These are phyloP conservation scores for Pogonognathellus flavescens DNA, from an alignment of 1,140 invertebrate genomes.

Conservation along the genomic window DNA sequence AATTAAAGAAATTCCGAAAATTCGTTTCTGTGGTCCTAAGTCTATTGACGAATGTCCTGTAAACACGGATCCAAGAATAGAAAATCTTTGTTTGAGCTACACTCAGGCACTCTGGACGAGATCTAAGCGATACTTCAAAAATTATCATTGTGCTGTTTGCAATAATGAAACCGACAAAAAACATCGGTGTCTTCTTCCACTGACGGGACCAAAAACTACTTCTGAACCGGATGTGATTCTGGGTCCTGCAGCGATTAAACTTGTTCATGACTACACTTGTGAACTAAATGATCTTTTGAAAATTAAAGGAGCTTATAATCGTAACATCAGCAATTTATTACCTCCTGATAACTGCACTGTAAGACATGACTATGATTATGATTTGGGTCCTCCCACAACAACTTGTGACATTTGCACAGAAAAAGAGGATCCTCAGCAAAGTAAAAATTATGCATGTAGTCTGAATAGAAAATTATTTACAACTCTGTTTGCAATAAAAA, in stretches of 20 bases:
- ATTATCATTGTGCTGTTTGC: neutral
- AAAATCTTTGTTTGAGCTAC: neutral
- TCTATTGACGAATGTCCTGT: neutral
- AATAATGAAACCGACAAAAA: neutral
- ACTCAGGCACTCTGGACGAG: neutral
- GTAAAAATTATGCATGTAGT: too few relatives aligned
- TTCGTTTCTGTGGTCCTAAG: neutral
- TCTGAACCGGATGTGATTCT: neutral
- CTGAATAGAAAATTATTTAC: too few relatives aligned
- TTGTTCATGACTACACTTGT: neutral
- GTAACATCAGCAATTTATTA: too few relatives aligned
- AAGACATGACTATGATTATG: too few relatives aligned
- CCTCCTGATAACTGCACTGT: too few relatives aligned
- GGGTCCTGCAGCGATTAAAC: neutral
- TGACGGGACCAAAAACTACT: neutral
- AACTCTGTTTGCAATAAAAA: too few relatives aligned
- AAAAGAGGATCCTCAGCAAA: too few relatives aligned
- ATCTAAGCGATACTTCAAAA: neutral
- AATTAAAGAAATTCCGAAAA: neutral
- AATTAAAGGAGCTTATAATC: too few relatives aligned
- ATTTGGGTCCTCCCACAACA: too few relatives aligned
- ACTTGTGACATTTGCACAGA: too few relatives aligned
- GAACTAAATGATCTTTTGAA: neutral
- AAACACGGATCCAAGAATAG: neutral
- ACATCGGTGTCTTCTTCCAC: neutral